Percentiles rank a stretch among this genome's conserved stretches.
Conservation (phyloP, 2,888 invertebrate species). For the Andrena trimmerana region DNA sequence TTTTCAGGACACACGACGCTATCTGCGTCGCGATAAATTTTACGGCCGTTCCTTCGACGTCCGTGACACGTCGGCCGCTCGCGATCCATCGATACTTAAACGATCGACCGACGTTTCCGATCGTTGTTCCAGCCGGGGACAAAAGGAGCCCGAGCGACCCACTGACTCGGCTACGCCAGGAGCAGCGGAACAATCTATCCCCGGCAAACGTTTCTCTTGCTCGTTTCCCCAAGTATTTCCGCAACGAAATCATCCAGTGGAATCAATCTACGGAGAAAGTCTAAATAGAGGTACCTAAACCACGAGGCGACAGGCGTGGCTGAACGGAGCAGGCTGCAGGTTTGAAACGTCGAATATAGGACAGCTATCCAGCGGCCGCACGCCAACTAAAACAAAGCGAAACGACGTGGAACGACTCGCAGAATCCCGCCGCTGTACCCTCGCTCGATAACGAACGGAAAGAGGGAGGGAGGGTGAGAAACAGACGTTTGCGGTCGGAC, state of each 20-base stretch:
- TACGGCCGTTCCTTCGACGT: slow-evolving; percentile 31
- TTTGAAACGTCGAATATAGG: background rate
- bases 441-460: slow-evolving; percentile 19
- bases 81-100: slow-evolving; percentile 45
- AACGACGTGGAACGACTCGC: background rate
- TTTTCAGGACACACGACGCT: slow-evolving; percentile 48
- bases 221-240: background rate
- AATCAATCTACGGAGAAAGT: slow-evolving; percentile 15
- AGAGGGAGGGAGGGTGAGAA: background rate
- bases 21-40: slow-evolving; percentile 63
- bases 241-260: background rate
- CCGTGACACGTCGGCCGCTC: background rate
- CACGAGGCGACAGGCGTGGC: no score
- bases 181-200: background rate
- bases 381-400: slow-evolving; percentile 14
- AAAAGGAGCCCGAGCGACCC: slow-evolving; percentile 5
- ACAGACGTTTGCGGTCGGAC: slow-evolving; percentile 17
- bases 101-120: slow-evolving; percentile 36
- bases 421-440: background rate
- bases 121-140: slow-evolving; percentile 11
- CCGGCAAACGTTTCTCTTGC: background rate
- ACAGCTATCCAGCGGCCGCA: background rate
- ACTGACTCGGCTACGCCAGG: background rate
- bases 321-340: background rate
- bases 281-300: slow-evolving; percentile 1